These are phyloP conservation scores for Ceraclea dissimilis DNA, from an alignment of 2,888 invertebrate species.

Conservation along the genomic window DNA sequence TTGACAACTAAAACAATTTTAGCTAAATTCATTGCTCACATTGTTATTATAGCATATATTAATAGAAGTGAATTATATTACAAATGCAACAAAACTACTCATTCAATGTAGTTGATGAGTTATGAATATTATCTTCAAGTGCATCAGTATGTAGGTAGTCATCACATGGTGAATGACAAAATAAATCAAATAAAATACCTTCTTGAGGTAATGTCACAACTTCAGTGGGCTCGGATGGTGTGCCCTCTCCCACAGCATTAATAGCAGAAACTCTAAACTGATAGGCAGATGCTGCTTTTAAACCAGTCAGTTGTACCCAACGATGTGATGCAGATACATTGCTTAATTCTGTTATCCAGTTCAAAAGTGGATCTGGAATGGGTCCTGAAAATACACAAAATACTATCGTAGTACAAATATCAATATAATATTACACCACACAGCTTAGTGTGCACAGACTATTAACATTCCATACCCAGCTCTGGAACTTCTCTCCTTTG, in stretches of 20 bases:
- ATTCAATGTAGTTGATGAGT: too few relatives aligned
- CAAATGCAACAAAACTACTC: not conserved
- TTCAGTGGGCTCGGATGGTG: slow-evolving; percentile 83
- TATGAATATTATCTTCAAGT: too few relatives aligned
- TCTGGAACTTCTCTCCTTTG: slow-evolving; percentile 86
- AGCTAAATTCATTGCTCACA: too few relatives aligned
- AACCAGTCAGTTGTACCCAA: slow-evolving; percentile 71
- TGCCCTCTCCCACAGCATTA: slow-evolving; percentile 93
- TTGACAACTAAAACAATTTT: too few relatives aligned
- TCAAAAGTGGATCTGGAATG: slow-evolving; percentile 74
- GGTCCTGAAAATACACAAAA: slow-evolving; percentile 53
- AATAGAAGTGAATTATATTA: not conserved
- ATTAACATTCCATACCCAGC: slow-evolving; percentile 55
- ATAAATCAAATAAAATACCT: slow-evolving; percentile 49
- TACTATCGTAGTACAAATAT: not conserved
- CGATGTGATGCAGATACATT: slow-evolving; percentile 76
- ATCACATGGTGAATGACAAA: too few relatives aligned
- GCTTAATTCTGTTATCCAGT: slow-evolving; percentile 82
- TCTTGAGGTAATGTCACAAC: slow-evolving; percentile 91
- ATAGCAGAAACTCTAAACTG: slow-evolving; percentile 96
- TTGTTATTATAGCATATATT: too few relatives aligned
- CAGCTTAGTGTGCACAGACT: too few relatives aligned
- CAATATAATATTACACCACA: not conserved
- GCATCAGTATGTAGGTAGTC: too few relatives aligned
- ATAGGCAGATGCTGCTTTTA: slow-evolving; percentile 92